Evolutionary conservation across 1,140 invertebrate species (phyloP), one percentile per base, ranked within the genome.

Genomic region (Euwallacea fornicatus): DNA sequence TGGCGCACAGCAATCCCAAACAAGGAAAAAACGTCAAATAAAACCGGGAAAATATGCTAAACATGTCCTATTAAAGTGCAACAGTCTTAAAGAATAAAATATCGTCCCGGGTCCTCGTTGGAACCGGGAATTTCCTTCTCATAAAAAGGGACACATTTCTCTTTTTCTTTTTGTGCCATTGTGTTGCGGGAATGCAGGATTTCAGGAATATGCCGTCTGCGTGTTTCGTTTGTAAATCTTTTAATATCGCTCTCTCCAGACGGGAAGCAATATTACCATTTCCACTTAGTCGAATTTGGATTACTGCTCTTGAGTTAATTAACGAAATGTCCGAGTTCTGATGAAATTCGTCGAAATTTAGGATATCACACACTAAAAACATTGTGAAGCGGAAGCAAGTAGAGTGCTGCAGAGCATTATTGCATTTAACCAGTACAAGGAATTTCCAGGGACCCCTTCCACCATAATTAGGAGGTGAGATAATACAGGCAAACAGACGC

Each of bases 11-110:
- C 46, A 50, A 50, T 0, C 46, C 54, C 10, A 56, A 56, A 56
- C 11, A 21, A 56, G 16, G 16, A 66, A 66, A 54, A 66, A 66
- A n/a, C 10, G 64, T 56, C 47, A 64, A 50, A 42, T 55, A 66
- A 66, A 66, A 56, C 7, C 46, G 21, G 42, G 42, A 66, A 66
- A 66, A 66, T 66, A 66, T 66, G 64, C 64, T 66, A 66, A 66
- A 66, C 64, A 66, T 66, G 64, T 54, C 53, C 64, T 66, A 66
- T 66, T 66, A 66, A 44, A 66, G 53, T 66, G 64, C 64, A 66
- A 66, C 64, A 66, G 64, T 66, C 64, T 66, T 66, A 55, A 43
- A 55, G 64, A 66, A 66, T 66, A 66, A 66, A 66, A 66, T 66
- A 66, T 66, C 50, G 64, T 55, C 64, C 15, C 16, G 53, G 42